Base-by-base conservation (phyloP, 2,797 vertebrate species). In the Parauchenoglanis punctatus region DNA sequence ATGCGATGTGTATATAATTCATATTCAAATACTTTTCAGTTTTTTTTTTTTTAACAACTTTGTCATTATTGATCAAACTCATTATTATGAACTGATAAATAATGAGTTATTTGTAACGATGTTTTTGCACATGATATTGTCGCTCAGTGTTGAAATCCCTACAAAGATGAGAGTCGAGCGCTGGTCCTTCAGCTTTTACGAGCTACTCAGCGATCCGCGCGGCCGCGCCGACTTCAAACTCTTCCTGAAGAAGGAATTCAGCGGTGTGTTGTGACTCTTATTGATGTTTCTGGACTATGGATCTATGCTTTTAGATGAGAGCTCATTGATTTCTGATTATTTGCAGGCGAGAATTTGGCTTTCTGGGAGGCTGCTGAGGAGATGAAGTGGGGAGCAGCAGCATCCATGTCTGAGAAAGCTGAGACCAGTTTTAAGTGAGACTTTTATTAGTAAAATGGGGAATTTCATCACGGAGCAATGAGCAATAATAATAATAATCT, bases 281-380 rank as follows among this genome's bases (percentile, higher is more conserved):
- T 3, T 0, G 4, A 12, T 25, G 10, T 13, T 83, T 54, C n/a
- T 54, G 18, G 2, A 35, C 5, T 31, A 3, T 65, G 7, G 25
- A 65, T 23, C 46, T 54, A 20, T 31, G 11, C 17, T 54, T 52
- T n/a, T 52, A 52, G 7, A 65, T 49, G 4, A 68, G 23, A 63
- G 58, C 35, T 44, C 20, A 7, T 20, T 23, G 25, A 83, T 83
- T 83, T 52, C 28, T 68, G 17, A 52, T 67, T 2, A 20, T 68
- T 68, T 82, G 2, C 89, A 99, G 98, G 97, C 82, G 98, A 99
- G 93, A 99, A 99, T 88, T 92, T 99, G 94, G 96, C 97, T 31
- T 99, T 99, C 92, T 99, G 98, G 98, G 98, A 99, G 94, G 98
- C 98, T 88, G 98, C 97, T 67, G 98, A 99, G 89, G 98, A 99